A percentile compares a stretch with the other conserved stretches of the same genome.
Conservation (phyloP, 2,113 vertebrate species). For the Mormyrus lacerda region DNA sequence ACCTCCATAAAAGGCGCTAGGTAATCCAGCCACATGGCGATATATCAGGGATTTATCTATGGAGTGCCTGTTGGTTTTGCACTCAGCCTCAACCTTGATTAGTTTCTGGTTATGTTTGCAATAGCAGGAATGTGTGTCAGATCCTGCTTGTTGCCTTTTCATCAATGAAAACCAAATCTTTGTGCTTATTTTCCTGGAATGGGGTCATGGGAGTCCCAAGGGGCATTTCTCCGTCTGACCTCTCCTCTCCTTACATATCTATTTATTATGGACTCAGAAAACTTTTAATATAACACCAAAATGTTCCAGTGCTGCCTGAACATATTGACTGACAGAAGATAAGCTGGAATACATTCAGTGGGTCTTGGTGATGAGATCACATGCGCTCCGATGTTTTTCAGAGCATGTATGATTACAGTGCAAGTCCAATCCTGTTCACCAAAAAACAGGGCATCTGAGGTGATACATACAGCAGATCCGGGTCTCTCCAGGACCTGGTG, state of each 20-base stretch:
- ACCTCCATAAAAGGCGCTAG: background rate
- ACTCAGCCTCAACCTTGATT: background rate
- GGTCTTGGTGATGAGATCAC: background rate
- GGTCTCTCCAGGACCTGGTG: background rate
- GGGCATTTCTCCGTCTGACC: background rate
- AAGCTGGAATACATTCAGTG: background rate
- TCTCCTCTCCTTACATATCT: background rate
- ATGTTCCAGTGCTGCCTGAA: background rate
- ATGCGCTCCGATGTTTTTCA: background rate
- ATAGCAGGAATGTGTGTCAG: background rate
- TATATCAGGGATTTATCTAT: background rate
- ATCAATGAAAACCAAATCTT: background rate
- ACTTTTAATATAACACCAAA: background rate
- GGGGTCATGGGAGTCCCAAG: background rate
- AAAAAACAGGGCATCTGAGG: background rate
- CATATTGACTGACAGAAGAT: background rate
- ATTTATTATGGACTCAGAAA: background rate
- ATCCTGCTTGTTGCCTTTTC: background rate
- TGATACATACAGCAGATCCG: background rate
- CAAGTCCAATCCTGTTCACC: background rate
- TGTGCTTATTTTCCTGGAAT: background rate
- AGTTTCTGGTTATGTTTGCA: background rate
- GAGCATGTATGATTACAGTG: background rate
- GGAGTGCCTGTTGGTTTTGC: background rate
- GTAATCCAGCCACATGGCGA: background rate